Evolutionary conservation across 2,113 vertebrate genomes (phyloP), one percentile per base, ranked within the genome.

Genomic region (Sclerurus mexicanus): DNA sequence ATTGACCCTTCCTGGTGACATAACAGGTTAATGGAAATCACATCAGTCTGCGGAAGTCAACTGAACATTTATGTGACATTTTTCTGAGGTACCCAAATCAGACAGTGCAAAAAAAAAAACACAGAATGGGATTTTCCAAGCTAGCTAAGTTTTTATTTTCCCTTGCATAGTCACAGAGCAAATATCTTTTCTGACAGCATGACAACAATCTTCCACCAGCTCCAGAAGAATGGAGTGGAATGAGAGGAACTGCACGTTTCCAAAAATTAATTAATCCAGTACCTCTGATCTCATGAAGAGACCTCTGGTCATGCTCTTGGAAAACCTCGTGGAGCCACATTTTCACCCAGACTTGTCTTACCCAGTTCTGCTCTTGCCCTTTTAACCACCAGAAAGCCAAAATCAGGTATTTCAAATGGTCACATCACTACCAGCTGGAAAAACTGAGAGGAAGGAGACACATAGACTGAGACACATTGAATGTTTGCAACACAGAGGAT

Each of bases 371-470:
- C 35, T 81, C 50, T 72, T 59, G 50, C 31, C 82, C 60, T 15
- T 89, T 42, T 47, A 77, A 67, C 91, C 95, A 92, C 73, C 90
- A 96, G 95, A 96, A 95, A 96, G 94, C 88, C 74, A 94, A 89
- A 87, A 49, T 35, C 62, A 55, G 53, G n/a, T 74, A 56, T 69
- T 49, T 37, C 18, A 62, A 92, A 92, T 68, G 85, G 28, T 46
- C 53, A 90, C 20, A 2, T 15, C 77, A 66, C 58, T 72, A 72
- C 30, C 60, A 84, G 62, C 37, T 50, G 69, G 76, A 72, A 80
- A 72, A 93, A 79, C 18, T 17, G 33, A 24, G 25, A 39, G 47
- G 52, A 74, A 86, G 22, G 40, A 75, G 7, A 23, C 56, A 76
- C 47, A 25, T 0, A 73, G 44, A 86, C 74, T 7, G 22, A 93